Percentiles rank a stretch among this genome's conserved stretches.
Evolutionary conservation across 2,113 vertebrate genomes (phyloP).

Genomic region (Aramus guarauna): DNA sequence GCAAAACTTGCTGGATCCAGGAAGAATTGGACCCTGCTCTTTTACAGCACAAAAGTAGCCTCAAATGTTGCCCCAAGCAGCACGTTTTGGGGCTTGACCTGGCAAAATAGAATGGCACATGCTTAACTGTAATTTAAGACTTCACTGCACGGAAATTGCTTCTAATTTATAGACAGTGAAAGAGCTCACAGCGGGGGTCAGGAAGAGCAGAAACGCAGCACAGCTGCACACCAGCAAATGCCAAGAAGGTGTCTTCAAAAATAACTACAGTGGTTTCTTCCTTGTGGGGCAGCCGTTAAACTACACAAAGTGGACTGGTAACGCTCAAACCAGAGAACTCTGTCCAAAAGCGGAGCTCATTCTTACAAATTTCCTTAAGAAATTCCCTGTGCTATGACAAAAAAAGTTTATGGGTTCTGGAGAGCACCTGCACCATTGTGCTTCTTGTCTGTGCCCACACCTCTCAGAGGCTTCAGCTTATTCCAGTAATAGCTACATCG

Average conservation of each 20-base stretch:
- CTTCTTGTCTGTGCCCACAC: not conserved
- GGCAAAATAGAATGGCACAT: not conserved
- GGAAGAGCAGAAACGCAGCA: not conserved
- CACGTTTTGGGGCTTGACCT: not conserved
- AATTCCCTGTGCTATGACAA: not conserved
- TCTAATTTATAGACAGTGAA: conserved; percentile 11
- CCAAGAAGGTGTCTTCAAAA: not conserved
- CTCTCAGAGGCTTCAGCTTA: not conserved
- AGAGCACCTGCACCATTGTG: not conserved
- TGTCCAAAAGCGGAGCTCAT: not conserved
- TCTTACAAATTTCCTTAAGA: not conserved
- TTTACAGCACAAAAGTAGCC: not conserved
- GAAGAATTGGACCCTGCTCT: not conserved
- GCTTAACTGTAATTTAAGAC: not conserved
- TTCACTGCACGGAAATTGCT: not conserved
- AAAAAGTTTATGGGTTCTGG: not conserved
- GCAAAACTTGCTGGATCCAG: not conserved
- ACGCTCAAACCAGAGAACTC: not conserved
- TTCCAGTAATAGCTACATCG: not conserved
- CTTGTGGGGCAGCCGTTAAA: not conserved
- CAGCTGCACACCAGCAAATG: not conserved
- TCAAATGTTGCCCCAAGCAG: not conserved
- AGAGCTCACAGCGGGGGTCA: not conserved
- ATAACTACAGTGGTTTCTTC: not conserved
- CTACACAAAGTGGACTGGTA: not conserved